These are phyloP conservation scores for Drosophila jambulina DNA, from an alignment of 1,140 invertebrate species.

Conservation along the genomic window DNA sequence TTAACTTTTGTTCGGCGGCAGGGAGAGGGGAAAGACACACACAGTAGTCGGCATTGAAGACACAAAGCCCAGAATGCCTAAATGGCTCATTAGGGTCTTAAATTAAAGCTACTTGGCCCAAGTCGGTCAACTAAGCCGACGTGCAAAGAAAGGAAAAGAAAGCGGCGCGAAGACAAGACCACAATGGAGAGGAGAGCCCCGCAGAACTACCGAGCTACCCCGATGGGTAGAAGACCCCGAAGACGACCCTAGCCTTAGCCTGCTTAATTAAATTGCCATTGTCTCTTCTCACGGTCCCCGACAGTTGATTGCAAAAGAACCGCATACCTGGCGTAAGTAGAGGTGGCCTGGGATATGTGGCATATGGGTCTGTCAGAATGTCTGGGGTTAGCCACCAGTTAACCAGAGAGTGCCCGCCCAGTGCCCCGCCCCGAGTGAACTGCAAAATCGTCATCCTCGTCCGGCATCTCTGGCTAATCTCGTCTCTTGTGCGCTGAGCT, in stretches of 20 bases:
- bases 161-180: constrained; percentile 49
- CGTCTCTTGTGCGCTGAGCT: background rate
- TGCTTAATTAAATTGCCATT: constrained; percentile 72
- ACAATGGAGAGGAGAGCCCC: constrained; percentile 31
- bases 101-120: constrained; percentile 78
- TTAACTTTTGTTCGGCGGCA: constrained; percentile 35
- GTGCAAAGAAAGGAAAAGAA: constrained; percentile 53
- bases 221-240: constrained; percentile 12
- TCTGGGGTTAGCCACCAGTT: constrained; percentile 59
- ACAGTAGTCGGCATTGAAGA: constrained; percentile 82
- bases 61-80: constrained; percentile 77
- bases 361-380: constrained; percentile 16
- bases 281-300: constrained; percentile 63
- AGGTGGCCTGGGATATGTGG: constrained; percentile 43
- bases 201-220: constrained; percentile 39
- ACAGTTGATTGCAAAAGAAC: constrained; percentile 59
- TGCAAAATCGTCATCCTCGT: constrained; percentile 53
- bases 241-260: constrained; percentile 33
- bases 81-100: constrained; percentile 80
- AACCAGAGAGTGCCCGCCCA: constrained; percentile 34
- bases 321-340: constrained; percentile 38
- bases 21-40: constrained; percentile 34
- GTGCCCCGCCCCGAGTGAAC: constrained; percentile 30
- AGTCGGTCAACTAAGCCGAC: constrained; percentile 69
- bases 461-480: constrained; percentile 55